Percentiles rank a stretch among this genome's conserved stretches.
Conservation (phyloP, 2,888 invertebrate species). For the Himalopsyche japonica region DNA sequence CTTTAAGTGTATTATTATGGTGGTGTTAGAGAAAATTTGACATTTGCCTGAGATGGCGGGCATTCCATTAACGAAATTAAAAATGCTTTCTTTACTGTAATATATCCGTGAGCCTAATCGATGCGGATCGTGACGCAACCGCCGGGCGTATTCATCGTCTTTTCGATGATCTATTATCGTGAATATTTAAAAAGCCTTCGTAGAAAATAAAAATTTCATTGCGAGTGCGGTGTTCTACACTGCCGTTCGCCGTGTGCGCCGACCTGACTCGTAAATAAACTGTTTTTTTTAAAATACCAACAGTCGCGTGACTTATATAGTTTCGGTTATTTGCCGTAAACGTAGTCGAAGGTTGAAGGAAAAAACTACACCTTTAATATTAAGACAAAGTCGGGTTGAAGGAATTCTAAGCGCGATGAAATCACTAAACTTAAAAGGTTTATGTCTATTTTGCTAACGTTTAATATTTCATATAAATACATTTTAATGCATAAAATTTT, state of each 20-base stretch:
- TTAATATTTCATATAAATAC: too few species aligned
- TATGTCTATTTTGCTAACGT: too few species aligned
- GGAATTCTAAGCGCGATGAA: background rate
- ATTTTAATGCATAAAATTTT: too few species aligned
- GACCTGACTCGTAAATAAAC: background rate
- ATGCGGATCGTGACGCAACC: background rate
- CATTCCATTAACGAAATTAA: too few species aligned
- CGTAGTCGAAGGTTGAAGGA: background rate
- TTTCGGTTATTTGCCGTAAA: slow-evolving; percentile 2
- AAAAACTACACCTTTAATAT: background rate
- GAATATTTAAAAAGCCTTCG: background rate
- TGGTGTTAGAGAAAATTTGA: background rate
- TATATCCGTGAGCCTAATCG: too few species aligned
- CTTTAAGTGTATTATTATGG: background rate
- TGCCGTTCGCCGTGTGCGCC: background rate
- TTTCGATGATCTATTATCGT: background rate
- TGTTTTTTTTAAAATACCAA: slow-evolving; percentile 2
- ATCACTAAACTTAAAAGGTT: background rate
- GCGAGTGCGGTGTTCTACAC: background rate
- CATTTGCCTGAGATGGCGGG: background rate
- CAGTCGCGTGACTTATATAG: slow-evolving; percentile 3
- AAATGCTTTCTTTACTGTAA: too few species aligned
- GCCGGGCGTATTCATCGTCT: background rate
- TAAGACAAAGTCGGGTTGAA: background rate
- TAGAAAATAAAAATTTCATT: background rate